These are phyloP conservation scores for Parnassius orleans DNA, from an alignment of 2,888 invertebrate species.

Conservation along the genomic window DNA sequence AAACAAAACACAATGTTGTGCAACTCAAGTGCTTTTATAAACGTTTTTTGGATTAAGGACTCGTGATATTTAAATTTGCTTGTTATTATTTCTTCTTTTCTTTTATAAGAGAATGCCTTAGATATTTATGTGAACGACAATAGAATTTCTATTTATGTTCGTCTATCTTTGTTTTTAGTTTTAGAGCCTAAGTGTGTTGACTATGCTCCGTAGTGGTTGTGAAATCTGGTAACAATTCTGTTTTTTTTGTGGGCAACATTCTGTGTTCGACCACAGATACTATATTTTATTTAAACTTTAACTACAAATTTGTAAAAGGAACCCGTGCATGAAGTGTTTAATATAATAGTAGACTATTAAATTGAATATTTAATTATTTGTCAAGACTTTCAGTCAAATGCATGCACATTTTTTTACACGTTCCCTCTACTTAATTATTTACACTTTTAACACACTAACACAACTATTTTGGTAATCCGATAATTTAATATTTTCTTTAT, in stretches of 20 bases:
- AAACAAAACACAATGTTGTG: constrained; percentile 49
- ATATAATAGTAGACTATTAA: constrained; percentile 7
- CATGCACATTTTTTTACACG: constrained; percentile 18
- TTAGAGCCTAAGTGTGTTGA: constrained; percentile 21
- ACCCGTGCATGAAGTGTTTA: constrained; percentile 19
- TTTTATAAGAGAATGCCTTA: constrained; percentile 30
- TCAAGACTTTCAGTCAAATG: constrained; percentile 18
- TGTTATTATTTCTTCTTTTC: constrained; percentile 57
- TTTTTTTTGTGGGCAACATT: constrained; percentile 11
- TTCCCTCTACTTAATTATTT: not conserved
- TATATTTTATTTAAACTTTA: not conserved
- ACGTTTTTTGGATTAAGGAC: constrained; percentile 40
- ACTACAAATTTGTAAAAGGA: not conserved
- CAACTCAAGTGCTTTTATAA: constrained; percentile 62
- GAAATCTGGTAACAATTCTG: constrained; percentile 9
- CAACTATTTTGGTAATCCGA: constrained; percentile 32
- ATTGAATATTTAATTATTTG: constrained; percentile 6
- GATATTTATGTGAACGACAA: constrained; percentile 47
- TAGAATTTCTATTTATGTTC: constrained; percentile 44
- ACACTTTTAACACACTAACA: constrained; percentile 25
- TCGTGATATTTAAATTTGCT: constrained; percentile 78
- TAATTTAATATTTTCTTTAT: constrained; percentile 29
- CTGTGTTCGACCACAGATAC: not conserved
- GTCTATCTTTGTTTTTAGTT: constrained; percentile 8
- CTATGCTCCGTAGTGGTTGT: constrained; percentile 27